Evolutionary conservation across 2,797 vertebrate genomes (phyloP).

Genomic region (Propithecus perrieri): DNA sequence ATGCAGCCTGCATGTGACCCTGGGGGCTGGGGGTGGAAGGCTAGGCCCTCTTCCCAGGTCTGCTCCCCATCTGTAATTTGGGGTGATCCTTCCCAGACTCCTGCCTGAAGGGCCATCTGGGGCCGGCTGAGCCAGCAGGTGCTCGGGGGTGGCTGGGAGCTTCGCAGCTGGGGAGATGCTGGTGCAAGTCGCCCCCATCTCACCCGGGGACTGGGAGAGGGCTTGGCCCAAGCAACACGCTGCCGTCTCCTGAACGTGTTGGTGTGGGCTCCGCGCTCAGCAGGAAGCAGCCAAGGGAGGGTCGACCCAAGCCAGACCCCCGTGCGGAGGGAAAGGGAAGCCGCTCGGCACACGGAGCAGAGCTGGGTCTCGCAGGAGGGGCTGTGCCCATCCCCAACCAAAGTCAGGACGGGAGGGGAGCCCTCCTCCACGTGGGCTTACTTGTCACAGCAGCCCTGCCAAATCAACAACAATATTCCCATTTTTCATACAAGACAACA

Average conservation of each 20-base stretch:
- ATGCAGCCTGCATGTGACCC: neutral
- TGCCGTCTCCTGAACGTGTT: neutral
- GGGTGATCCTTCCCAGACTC: neutral
- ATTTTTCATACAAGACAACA: neutral
- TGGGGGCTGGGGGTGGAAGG: neutral
- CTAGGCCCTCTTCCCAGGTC: neutral
- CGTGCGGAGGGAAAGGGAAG: neutral
- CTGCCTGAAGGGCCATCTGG: neutral
- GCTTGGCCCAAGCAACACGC: neutral
- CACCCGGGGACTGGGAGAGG: neutral
- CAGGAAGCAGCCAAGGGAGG: neutral
- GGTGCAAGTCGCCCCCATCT: rapidly evolving
- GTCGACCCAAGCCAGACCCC: neutral
- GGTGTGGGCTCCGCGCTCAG: neutral
- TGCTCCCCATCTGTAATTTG: neutral
- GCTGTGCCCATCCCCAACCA: neutral
- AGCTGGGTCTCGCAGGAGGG: neutral
- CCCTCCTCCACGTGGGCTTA: neutral
- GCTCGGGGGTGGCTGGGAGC: neutral
- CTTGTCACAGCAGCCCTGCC: neutral
- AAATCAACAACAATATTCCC: neutral
- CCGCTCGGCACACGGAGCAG: neutral
- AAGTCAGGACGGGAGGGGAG: neutral
- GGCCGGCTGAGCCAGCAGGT: neutral
- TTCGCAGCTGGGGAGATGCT: neutral